A percentile compares a stretch with the other conserved stretches of the same genome.
These are phyloP conservation scores for Sarcophilus harrisii DNA, from an alignment of 2,797 vertebrate genomes.

Conservation along the genomic window DNA sequence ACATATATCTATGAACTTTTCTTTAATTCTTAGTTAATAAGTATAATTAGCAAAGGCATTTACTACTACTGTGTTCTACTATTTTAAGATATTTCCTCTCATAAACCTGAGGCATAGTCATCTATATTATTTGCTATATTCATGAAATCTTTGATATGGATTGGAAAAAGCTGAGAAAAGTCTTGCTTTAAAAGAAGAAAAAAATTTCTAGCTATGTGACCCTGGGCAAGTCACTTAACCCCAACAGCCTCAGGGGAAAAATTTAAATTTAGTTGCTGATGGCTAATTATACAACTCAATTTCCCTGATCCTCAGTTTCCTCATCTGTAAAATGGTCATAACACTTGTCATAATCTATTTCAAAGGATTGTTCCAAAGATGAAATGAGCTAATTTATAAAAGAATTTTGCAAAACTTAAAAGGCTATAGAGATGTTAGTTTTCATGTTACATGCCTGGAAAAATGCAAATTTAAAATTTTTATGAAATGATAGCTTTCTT, in stretches of 20 bases:
- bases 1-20: background rate
- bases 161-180: background rate
- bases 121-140: background rate
- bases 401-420: background rate
- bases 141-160: background rate
- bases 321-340: background rate
- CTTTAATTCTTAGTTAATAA: background rate
- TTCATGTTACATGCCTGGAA: background rate
- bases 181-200: background rate
- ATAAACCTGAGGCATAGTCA: background rate
- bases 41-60: background rate
- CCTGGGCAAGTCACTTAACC: too few relatives aligned
- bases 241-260: too few relatives aligned
- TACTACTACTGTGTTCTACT: background rate
- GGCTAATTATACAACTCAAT: background rate
- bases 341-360: background rate
- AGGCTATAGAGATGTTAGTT: background rate
- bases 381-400: background rate
- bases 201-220: background rate
- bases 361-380: background rate
- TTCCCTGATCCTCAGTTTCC: background rate
- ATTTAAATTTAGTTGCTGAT: background rate
- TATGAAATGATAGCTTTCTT: background rate
- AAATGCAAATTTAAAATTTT: background rate
- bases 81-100: background rate